These are phyloP conservation scores for Alces alces DNA, from an alignment of 2,113 vertebrate species.

Conservation along the genomic window DNA sequence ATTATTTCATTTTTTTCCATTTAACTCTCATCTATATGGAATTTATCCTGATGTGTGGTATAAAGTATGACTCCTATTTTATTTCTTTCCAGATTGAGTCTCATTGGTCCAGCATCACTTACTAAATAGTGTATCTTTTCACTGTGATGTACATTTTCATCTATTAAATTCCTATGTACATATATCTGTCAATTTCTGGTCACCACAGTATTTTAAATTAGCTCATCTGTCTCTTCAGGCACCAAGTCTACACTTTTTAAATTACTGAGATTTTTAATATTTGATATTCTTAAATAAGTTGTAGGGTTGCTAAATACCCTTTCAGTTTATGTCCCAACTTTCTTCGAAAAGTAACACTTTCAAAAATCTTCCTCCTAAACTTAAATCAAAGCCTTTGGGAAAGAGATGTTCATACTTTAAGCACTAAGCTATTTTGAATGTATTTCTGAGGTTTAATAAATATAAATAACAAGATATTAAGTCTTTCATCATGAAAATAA, in stretches of 20 bases:
- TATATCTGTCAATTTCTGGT: background rate
- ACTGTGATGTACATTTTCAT: background rate
- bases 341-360: slow-evolving; percentile 30
- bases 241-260: slow-evolving; percentile 5
- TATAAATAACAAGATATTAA: background rate
- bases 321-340: background rate
- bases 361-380: background rate
- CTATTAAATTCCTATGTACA: background rate
- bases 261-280: background rate
- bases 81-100: background rate
- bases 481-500: background rate
- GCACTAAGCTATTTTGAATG: background rate
- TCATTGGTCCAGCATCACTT: background rate
- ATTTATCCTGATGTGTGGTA: background rate
- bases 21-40: background rate
- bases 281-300: background rate
- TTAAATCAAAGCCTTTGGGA: background rate
- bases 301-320: background rate
- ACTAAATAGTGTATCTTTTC: background rate
- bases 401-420: background rate
- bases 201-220: background rate
- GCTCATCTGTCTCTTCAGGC: background rate
- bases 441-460: background rate
- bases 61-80: background rate
- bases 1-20: background rate